Evolutionary conservation across 2,113 vertebrate genomes (phyloP), one percentile per base, ranked within the genome.

Genomic region (Cavia porcellus): DNA sequence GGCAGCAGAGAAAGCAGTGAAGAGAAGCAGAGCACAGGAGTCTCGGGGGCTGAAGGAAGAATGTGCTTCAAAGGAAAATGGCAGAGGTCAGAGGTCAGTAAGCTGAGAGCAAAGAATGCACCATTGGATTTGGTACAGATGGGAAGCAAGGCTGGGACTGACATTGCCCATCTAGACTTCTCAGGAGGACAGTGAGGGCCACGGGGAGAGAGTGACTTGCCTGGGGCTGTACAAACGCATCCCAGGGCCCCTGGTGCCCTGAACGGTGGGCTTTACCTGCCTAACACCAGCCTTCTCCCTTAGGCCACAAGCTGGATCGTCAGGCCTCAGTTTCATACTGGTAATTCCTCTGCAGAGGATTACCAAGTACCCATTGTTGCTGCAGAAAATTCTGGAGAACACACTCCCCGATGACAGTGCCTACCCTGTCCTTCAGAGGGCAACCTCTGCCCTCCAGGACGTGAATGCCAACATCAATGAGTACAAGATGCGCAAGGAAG

Each of bases 301-400:
- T 97, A 99, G 99, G 97, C 99, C 99, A 0, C 99, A 99, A 72
- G 99, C 99, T 0, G 99, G 99, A 0, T 98, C 99, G 0, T 99
- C 99, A 0, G 99, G 99, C 64, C 98, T 99, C 97, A 99, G 98
- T 95, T 99, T 99, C 99, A 99, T 99, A 97, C 96, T 99, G 98
- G 99, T 99, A 96, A 99, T 99, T 98, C 99, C 99, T 0, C 99
- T 99, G 89, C 99, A 99, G 98, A 99, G 99, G 90, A 98, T 99
- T 84, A 99, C 99, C 90, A 99, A 99, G 87, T 99, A 99, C 98
- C 99, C 99, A 0, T 97, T 99, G 92, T 98, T 99, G 91, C 98
- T 99, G 95, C 99, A 99, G 98, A 99, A 99, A 97, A 99, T 99
- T 86, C 98, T 99, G 98, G 99, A 99, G 96, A 99, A 99, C 97